Conservation (phyloP, 2,888 invertebrate species). For the Ariolimax columbianus region DNA sequence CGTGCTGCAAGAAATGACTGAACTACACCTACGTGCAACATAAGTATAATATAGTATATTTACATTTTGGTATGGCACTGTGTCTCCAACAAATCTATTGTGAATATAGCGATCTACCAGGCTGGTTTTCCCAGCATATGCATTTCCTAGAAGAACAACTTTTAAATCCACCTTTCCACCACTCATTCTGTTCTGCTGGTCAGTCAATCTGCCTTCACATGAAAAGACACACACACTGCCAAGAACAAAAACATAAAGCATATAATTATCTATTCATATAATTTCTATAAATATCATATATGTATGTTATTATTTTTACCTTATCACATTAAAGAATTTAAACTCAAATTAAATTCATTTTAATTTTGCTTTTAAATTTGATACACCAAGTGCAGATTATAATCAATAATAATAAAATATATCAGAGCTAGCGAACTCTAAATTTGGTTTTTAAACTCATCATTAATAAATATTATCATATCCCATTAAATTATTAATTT, state of each 20-base stretch:
- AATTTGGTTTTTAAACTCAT: too few relatives aligned
- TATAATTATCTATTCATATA: background rate
- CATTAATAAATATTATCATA: too few relatives aligned
- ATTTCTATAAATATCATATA: background rate
- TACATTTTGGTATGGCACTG: conserved; percentile 83
- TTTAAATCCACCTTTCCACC: conserved; percentile 82
- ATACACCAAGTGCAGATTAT: too few relatives aligned
- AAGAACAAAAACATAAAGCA: background rate
- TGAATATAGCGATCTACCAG: conserved; percentile 85
- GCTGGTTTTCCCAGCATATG: conserved; percentile 86
- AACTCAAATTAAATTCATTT: too few relatives aligned
- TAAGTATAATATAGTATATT: conserved; percentile 75
- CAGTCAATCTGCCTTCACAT: background rate
- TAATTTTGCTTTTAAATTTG: too few relatives aligned
- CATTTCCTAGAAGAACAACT: conserved; percentile 85
- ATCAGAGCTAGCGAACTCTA: too few relatives aligned
- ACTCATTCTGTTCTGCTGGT: conserved; percentile 58
- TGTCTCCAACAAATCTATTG: conserved; percentile 81
- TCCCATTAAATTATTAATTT: too few relatives aligned
- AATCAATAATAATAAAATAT: too few relatives aligned
- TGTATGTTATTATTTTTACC: too few relatives aligned
- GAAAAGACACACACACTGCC: background rate
- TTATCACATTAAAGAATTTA: too few relatives aligned
- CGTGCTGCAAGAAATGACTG: background rate
- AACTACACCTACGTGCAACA: background rate